Percentiles rank a stretch among this genome's conserved stretches.
Evolutionary conservation across 2,113 vertebrate species (phyloP).

Genomic region (Antigone vipio): DNA sequence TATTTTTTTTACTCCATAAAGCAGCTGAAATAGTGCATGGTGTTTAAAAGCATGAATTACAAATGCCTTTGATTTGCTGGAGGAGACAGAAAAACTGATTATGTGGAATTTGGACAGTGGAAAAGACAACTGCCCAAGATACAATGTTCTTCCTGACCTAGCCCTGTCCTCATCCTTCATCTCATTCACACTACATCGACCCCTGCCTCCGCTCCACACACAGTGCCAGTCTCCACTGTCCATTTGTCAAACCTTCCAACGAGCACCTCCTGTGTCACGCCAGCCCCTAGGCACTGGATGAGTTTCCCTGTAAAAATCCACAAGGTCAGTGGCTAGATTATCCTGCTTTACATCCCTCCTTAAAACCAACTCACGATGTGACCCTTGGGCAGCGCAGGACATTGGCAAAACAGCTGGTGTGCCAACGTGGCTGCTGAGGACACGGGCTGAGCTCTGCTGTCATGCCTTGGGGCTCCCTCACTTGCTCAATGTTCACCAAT

Average conservation of each 20-base stretch:
- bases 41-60: neutral
- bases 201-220: neutral
- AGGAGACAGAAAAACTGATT: neutral
- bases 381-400: neutral
- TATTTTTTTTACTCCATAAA: neutral
- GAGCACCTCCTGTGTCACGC: neutral
- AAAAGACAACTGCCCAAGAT: neutral
- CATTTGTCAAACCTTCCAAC: slow-evolving; percentile 23
- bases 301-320: neutral
- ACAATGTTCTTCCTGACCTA: slow-evolving; percentile 39
- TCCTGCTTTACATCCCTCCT: neutral
- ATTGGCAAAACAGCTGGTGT: neutral
- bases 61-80: neutral
- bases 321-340: neutral
- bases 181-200: neutral
- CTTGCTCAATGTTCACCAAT: fast-evolving
- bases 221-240: neutral
- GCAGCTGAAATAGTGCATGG: neutral
- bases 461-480: fast-evolving
- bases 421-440: neutral
- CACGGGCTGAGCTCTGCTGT: neutral
- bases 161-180: slow-evolving; percentile 49
- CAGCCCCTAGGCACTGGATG: neutral
- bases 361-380: neutral
- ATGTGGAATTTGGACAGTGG: neutral